These are phyloP conservation scores for Lepisosteus oculatus DNA, from an alignment of 2,113 vertebrate species.

Conservation along the genomic window DNA sequence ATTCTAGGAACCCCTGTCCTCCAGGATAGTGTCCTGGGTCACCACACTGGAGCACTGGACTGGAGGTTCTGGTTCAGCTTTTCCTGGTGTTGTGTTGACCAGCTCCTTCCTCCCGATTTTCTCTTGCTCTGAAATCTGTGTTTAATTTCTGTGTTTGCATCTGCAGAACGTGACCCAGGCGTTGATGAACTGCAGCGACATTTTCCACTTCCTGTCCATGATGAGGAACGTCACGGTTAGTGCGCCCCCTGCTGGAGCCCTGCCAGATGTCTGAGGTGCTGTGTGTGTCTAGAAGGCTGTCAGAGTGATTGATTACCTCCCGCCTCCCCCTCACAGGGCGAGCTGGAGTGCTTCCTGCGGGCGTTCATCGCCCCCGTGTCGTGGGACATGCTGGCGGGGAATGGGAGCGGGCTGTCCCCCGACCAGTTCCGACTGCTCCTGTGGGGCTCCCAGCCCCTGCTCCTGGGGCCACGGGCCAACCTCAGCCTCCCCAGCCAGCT, in stretches of 20 bases:
- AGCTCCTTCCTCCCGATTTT: too few species aligned
- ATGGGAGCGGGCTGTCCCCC: slow-evolving; percentile 12
- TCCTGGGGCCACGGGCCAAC: slow-evolving; percentile 8
- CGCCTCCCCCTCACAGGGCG: slow-evolving; percentile 26
- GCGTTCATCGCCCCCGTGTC: slow-evolving; percentile 47
- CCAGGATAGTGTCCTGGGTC: too few species aligned
- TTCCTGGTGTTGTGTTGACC: too few species aligned
- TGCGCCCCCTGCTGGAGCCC: slow-evolving; percentile 1
- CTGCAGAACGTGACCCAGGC: slow-evolving; percentile 33
- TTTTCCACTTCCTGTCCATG: slow-evolving; percentile 38
- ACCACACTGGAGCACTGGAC: too few species aligned
- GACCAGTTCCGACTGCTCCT: slow-evolving; percentile 39
- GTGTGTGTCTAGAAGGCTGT: not conserved
- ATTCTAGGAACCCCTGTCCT: too few species aligned
- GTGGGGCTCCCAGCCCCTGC: slow-evolving; percentile 36
- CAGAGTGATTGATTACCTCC: not conserved
- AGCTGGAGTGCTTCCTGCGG: slow-evolving; percentile 41
- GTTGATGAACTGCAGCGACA: slow-evolving; percentile 38
- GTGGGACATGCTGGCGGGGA: slow-evolving; percentile 36
- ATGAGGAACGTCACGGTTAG: slow-evolving; percentile 51
- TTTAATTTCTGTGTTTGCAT: not conserved
- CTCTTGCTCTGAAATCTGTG: too few species aligned
- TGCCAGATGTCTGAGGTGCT: not conserved
- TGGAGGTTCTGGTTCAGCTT: too few species aligned
- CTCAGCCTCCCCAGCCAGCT: slow-evolving; percentile 29